These are phyloP conservation scores for Gymnocephalus cernua DNA, from an alignment of 2,113 vertebrate genomes.

Conservation along the genomic window DNA sequence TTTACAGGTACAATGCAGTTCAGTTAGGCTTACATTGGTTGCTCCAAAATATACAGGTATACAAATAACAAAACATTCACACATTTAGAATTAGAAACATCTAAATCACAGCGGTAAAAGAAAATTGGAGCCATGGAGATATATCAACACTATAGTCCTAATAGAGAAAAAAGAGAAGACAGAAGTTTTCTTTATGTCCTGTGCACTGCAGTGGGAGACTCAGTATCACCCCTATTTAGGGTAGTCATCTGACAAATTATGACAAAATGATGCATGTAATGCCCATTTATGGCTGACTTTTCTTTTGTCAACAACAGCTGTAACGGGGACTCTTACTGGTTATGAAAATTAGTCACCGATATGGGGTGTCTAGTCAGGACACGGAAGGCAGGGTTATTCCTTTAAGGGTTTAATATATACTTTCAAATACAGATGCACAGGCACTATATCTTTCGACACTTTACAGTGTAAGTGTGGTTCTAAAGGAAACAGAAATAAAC, in stretches of 20 bases:
- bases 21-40: not conserved
- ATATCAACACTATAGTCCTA: not conserved
- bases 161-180: not conserved
- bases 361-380: too few species aligned
- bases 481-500: too few species aligned
- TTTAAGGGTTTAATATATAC: too few species aligned
- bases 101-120: not conserved
- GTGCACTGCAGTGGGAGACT: too few species aligned
- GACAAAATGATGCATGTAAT: not conserved
- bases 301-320: not conserved
- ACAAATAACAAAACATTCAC: not conserved
- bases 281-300: not conserved
- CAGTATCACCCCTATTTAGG: not conserved
- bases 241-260: not conserved
- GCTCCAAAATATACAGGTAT: not conserved
- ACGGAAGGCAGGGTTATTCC: too few species aligned
- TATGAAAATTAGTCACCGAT: too few species aligned
- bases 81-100: not conserved
- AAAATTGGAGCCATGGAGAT: not conserved
- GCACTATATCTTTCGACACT: too few species aligned
- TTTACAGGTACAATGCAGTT: not conserved
- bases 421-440: too few species aligned
- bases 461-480: too few species aligned
- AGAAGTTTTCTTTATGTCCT: not conserved
- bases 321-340: too few species aligned